Base-by-base conservation (phyloP, 2,113 vertebrate species). In the Gymnorhina tibicen region DNA sequence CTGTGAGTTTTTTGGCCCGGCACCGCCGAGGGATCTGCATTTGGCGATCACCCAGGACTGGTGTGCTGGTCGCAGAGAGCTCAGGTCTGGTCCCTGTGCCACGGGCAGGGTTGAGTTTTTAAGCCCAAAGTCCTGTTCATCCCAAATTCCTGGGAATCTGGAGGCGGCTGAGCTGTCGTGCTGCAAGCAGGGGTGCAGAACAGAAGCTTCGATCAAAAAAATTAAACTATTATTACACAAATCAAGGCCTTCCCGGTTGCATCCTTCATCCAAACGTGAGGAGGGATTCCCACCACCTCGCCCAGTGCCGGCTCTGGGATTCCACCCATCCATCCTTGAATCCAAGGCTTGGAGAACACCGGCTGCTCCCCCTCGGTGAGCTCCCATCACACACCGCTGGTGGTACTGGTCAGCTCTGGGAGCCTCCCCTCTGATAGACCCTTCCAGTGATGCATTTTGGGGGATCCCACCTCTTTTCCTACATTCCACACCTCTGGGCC, bases 241-340 rank as follows among this genome's bases (percentile, higher is more conserved):
- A 41, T 16, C 47, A 24, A 21, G 12, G 16, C 13, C 4, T n/a
- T 39, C 7, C 53, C 39, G n/a, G n/a, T n/a, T n/a, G n/a, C n/a
- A n/a, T n/a, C n/a, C n/a, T n/a, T n/a, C 56, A 47, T 20, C 55
- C 47, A 21, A 53, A 9, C 0, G 1, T 0, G 1, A 26, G 64
- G 16, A 55, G 49, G 56, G n/a, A 53, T 53, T 62, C 47, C 74
- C 47, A 24, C 1, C 17, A 10, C 22, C 33, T 33, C 10, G 12
- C 39, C 19, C 12, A 0, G 5, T 9, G 21, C 39, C 5, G 7
- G 2, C 26, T 42, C 13, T 19, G 44, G 73, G 46, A 33, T 3
- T 6, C 6, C n/a, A 78, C n/a, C n/a, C n/a, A n/a, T n/a, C n/a
- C n/a, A n/a, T n/a, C n/a, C n/a, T n/a, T 2, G 55, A 16, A 24